A percentile compares a stretch with the other conserved stretches of the same genome.
Evolutionary conservation across 2,888 invertebrate genomes (phyloP).

Genomic region (Myopa testacea): DNA sequence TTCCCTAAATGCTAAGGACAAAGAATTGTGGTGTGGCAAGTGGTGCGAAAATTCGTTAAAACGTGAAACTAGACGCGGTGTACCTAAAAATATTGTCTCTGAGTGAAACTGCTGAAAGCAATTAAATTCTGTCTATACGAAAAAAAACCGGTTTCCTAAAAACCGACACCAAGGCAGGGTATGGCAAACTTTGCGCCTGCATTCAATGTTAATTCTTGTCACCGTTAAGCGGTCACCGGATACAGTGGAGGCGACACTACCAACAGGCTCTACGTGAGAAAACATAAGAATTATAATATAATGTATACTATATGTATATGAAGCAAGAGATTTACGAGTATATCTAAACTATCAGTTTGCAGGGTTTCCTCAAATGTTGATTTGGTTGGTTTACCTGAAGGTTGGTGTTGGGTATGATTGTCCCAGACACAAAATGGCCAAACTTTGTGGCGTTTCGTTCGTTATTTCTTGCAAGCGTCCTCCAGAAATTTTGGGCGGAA

Average conservation of each 20-base stretch:
- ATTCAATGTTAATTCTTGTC: conserved; percentile 70
- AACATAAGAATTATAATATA: conserved; percentile 19
- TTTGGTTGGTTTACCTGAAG: conserved; percentile 68
- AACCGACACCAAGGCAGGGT: conserved; percentile 77
- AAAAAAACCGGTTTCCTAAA: conserved; percentile 74
- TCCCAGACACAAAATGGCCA: conserved; percentile 71
- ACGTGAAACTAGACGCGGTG: too few relatives aligned
- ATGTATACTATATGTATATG: background rate
- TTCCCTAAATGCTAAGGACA: too few relatives aligned
- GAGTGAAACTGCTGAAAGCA: too few relatives aligned
- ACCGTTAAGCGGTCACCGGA: conserved; percentile 71
- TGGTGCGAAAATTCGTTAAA: too few relatives aligned
- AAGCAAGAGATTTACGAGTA: background rate
- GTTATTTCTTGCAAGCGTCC: conserved; percentile 71
- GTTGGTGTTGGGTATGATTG: conserved; percentile 72
- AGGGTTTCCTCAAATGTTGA: conserved; percentile 23
- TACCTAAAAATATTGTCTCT: too few relatives aligned
- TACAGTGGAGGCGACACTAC: conserved; percentile 76
- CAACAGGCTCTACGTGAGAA: conserved; percentile 73
- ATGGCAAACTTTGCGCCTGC: conserved; percentile 72
- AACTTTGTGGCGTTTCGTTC: conserved; percentile 43
- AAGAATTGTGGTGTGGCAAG: too few relatives aligned
- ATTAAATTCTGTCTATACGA: too few relatives aligned
- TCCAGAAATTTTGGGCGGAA: conserved; percentile 69
- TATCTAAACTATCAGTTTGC: conserved; percentile 28